Evolutionary conservation across 2,113 vertebrate genomes (phyloP).

Genomic region (Mastomys coucha): DNA sequence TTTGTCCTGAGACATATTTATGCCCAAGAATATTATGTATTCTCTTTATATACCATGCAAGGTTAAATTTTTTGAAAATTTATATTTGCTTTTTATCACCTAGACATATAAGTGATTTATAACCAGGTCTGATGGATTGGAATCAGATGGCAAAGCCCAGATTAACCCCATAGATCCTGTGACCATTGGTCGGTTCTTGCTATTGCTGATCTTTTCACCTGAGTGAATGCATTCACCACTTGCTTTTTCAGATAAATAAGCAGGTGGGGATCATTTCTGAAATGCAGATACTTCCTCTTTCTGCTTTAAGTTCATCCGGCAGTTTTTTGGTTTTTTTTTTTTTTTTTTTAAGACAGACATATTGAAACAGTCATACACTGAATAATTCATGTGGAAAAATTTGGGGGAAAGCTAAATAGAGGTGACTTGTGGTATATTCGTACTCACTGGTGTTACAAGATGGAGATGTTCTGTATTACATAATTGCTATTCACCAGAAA

Average conservation of each 20-base stretch:
- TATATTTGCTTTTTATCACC: conserved; percentile 88
- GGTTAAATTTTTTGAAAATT: conserved; percentile 87
- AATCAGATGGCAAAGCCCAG: conserved; percentile 81
- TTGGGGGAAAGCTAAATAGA: conserved; percentile 77
- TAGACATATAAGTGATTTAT: conserved; percentile 84
- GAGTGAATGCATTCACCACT: conserved; percentile 48
- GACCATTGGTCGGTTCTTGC: conserved; percentile 54
- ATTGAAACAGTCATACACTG: conserved; percentile 80
- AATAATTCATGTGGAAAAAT: conserved; percentile 82
- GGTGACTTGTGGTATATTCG: background rate
- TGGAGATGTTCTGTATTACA: conserved; percentile 53
- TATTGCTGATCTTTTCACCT: conserved; percentile 73
- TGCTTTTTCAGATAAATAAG: conserved; percentile 71
- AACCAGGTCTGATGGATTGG: conserved; percentile 80
- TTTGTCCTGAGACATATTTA: conserved; percentile 89
- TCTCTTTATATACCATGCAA: conserved; percentile 88
- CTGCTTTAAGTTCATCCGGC: conserved; percentile 74
- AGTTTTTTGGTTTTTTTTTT: conserved; percentile 51
- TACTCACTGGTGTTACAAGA: conserved; percentile 24
- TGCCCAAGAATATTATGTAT: conserved; percentile 88
- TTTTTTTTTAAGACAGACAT: conserved; percentile 70
- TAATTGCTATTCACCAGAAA: conserved; percentile 46
- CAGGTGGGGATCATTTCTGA: conserved; percentile 68
- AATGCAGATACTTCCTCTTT: conserved; percentile 62
- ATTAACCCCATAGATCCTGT: conserved; percentile 84